These are phyloP conservation scores for Neolamprologus modestus DNA, from an alignment of 2,113 vertebrate species.

Conservation along the genomic window DNA sequence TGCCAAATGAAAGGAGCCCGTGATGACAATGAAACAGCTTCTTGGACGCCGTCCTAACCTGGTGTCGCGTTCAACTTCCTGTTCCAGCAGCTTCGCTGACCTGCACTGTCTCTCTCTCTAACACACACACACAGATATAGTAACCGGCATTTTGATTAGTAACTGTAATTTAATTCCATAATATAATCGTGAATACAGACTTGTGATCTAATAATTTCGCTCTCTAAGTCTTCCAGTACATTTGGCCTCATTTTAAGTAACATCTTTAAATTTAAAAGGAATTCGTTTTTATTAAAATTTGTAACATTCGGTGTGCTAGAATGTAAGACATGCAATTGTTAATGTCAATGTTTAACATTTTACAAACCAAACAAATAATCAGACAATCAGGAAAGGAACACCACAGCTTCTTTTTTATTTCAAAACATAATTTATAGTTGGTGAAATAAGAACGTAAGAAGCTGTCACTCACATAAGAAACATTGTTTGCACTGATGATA, in stretches of 20 bases:
- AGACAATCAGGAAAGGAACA: not conserved
- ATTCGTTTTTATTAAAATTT: not conserved
- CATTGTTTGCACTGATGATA: not conserved
- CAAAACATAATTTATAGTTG: not conserved
- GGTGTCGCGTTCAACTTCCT: not conserved
- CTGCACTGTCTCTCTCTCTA: not conserved
- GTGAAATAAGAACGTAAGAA: not conserved
- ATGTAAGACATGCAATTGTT: not conserved
- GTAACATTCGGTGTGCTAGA: not conserved
- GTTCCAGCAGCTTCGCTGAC: not conserved
- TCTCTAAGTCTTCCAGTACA: not conserved
- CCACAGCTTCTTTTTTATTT: not conserved
- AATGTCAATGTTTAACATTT: not conserved
- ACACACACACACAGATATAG: not conserved
- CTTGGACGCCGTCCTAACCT: not conserved
- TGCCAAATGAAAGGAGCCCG: not conserved
- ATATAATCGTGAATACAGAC: not conserved
- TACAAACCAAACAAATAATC: not conserved
- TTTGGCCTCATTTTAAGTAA: not conserved
- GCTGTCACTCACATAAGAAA: not conserved
- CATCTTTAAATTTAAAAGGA: not conserved
- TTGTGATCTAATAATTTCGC: not conserved
- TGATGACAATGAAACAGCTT: not conserved
- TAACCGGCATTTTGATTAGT: not conserved
- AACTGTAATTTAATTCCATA: not conserved